Evolutionary conservation across 2,797 vertebrate genomes (phyloP).

Genomic region (Micromesistius poutassou): DNA sequence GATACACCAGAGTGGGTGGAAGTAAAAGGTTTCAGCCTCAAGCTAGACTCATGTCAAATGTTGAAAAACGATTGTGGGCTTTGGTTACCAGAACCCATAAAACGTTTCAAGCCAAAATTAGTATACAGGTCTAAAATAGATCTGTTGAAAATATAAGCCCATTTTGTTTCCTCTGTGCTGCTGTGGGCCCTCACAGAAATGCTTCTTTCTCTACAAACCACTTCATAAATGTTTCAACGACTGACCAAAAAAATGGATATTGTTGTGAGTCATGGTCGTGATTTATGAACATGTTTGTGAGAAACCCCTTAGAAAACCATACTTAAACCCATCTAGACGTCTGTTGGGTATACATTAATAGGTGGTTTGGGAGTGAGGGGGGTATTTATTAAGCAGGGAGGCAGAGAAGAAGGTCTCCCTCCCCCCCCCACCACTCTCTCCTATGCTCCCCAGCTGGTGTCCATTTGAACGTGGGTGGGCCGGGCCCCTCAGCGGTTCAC

Average conservation of each 20-base stretch:
- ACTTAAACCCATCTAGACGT: slow-evolving; percentile 11
- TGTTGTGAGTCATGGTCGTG: slow-evolving; percentile 5
- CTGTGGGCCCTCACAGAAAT: slow-evolving; percentile 37
- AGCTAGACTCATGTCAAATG: background rate
- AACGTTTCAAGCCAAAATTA: slow-evolving; percentile 4
- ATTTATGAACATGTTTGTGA: slow-evolving; percentile 14
- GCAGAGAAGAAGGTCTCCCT: slow-evolving; percentile 32
- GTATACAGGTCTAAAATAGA: slow-evolving; percentile 7
- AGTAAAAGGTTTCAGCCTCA: background rate
- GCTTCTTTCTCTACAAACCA: slow-evolving; percentile 10
- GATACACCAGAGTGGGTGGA: background rate
- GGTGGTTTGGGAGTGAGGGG: slow-evolving; percentile 13
- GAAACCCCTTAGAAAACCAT: background rate
- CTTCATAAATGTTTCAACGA: slow-evolving; percentile 23
- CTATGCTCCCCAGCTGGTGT: slow-evolving; percentile 69
- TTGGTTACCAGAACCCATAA: slow-evolving; percentile 9
- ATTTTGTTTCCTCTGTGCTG: slow-evolving; percentile 26
- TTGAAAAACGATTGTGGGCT: background rate
- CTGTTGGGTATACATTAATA: slow-evolving; percentile 24
- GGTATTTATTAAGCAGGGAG: slow-evolving; percentile 33
- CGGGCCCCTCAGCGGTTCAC: slow-evolving; percentile 52
- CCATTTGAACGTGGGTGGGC: slow-evolving; percentile 74
- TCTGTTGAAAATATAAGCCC: background rate
- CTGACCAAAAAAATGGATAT: background rate
- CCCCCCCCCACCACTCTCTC: slow-evolving; percentile 17